A percentile compares a stretch with the other conserved stretches of the same genome.
Conservation (phyloP, 2,797 vertebrate species). For the Presbytis comata region DNA sequence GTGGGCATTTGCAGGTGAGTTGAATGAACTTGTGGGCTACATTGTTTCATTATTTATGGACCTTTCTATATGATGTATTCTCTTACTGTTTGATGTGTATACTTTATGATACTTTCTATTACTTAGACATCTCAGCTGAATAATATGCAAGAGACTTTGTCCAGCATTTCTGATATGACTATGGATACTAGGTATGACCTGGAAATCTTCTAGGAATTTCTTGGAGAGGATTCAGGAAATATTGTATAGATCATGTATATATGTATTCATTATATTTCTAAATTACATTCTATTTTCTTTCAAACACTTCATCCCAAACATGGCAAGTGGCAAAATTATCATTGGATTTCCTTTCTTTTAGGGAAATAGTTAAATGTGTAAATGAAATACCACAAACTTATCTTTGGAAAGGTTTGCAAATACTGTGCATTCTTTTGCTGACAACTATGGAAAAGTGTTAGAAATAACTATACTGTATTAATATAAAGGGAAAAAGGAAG, state of each 20-base stretch:
- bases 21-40: neutral
- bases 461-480: neutral
- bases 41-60: neutral
- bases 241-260: neutral
- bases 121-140: neutral
- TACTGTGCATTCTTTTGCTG: neutral
- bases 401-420: slow-evolving; percentile 38
- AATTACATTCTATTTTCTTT: slow-evolving; percentile 10
- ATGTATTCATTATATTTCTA: slow-evolving; percentile 23
- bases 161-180: neutral
- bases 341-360: neutral
- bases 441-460: neutral
- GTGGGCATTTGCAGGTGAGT: neutral
- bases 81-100: neutral
- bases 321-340: neutral
- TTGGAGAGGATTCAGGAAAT: neutral
- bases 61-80: neutral
- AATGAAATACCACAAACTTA: neutral
- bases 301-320: neutral
- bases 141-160: neutral
- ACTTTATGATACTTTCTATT: neutral
- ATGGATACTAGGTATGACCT: neutral
- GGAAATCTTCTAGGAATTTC: neutral
- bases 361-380: neutral
- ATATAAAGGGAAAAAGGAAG: neutral